phyloP scores from a whole-genome alignment of 2,888 invertebrate species.

The Aplocera efformata region DNA sequence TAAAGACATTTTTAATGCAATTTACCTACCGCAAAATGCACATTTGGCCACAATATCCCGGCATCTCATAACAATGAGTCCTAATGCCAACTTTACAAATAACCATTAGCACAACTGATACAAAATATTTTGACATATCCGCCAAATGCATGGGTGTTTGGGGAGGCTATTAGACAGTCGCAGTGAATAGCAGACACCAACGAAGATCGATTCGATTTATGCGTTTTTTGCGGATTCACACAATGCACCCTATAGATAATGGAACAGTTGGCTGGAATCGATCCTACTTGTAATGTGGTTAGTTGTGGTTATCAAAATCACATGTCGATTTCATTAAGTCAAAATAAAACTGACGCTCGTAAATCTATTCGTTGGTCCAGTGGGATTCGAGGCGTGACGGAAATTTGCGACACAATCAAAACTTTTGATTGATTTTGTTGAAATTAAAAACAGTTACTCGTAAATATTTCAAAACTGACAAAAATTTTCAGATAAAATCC shows the following conservation, averaged over 20 bases:
- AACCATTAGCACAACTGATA: conserved; percentile 73
- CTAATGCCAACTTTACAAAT: conserved; percentile 65
- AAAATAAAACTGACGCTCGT: conserved; percentile 29
- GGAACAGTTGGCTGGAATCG: conserved; percentile 72
- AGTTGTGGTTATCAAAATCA: conserved; percentile 76
- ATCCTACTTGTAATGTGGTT: conserved; percentile 69
- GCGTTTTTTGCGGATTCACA: conserved; percentile 68
- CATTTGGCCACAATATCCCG: conserved; percentile 63
- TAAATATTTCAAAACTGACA: too few species aligned
- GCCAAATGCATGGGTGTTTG: conserved; percentile 66
- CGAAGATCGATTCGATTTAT: conserved; percentile 78
- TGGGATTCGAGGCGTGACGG: not conserved
- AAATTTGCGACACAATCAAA: conserved; percentile 2
- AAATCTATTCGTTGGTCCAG: conserved; percentile 4
- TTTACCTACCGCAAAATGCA: conserved; percentile 29
- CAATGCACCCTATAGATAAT: conserved; percentile 73
- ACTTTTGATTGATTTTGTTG: conserved; percentile 1
- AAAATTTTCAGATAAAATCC: too few species aligned
- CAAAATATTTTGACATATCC: conserved; percentile 77
- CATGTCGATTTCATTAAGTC: conserved; percentile 60
- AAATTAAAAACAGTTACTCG: too few species aligned
- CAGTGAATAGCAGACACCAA: conserved; percentile 54
- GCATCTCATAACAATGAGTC: conserved; percentile 62
- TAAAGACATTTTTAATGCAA: conserved; percentile 2
- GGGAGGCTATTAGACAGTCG: conserved; percentile 58